Conservation (phyloP, 2,888 invertebrate species). For the Drosophila mimica region DNA sequence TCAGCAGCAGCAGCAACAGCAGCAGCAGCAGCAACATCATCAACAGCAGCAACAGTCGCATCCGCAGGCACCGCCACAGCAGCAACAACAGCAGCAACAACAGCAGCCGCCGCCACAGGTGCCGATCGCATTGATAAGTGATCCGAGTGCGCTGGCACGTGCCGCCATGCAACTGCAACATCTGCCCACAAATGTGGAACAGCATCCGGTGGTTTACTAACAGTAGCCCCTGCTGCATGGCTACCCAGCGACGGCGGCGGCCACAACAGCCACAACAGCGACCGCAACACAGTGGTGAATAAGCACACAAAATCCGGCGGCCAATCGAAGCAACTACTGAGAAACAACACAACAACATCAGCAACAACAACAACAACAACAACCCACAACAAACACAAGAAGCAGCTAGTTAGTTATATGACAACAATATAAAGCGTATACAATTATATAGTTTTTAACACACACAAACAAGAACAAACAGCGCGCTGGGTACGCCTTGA, state of each 20-base stretch:
- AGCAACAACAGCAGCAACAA: constrained; percentile 71
- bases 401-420: constrained; percentile 64
- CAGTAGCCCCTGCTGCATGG: constrained; percentile 79
- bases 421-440: constrained; percentile 26
- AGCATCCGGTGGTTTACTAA: constrained; percentile 85
- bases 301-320: constrained; percentile 24
- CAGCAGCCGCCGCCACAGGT: constrained; percentile 83
- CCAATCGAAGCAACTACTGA: constrained; percentile 15
- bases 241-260: constrained; percentile 54
- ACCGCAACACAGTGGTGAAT: constrained; percentile 56
- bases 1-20: constrained; percentile 80
- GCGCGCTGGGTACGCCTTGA: constrained; percentile 66
- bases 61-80: constrained; percentile 69
- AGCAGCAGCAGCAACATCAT: constrained; percentile 73
- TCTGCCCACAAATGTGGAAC: constrained; percentile 84
- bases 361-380: background rate
- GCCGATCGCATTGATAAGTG: constrained; percentile 84
- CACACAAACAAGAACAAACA: constrained; percentile 7
- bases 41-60: constrained; percentile 71
- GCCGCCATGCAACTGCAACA: constrained; percentile 85
- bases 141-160: constrained; percentile 84
- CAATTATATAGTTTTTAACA: constrained; percentile 23
- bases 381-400: constrained; percentile 41
- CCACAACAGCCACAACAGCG: constrained; percentile 52
- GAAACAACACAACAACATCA: constrained; percentile 19